A percentile compares a stretch with the other conserved stretches of the same genome.
Conservation (phyloP, 2,113 vertebrate species). For the Nanorana parkeri region DNA sequence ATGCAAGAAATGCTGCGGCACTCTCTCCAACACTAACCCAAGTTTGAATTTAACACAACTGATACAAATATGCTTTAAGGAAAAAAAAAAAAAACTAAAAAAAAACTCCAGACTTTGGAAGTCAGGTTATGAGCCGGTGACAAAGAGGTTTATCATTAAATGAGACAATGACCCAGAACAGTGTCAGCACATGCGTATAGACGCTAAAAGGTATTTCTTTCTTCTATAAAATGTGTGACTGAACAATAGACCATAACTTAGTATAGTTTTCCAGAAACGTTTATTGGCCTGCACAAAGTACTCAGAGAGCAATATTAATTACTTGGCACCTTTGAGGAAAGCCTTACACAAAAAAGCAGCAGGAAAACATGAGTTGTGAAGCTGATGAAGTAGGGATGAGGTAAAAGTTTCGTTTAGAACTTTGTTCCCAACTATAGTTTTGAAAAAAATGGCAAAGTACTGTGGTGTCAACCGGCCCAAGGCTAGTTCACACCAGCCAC, state of each 20-base stretch:
- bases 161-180: slow-evolving; percentile 17
- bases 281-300: too few relatives aligned
- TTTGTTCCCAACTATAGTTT: too few relatives aligned
- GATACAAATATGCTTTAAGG: too few relatives aligned
- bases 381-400: not conserved
- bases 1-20: too few relatives aligned
- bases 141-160: not conserved
- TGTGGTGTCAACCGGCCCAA: too few relatives aligned
- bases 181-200: not conserved
- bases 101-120: not conserved
- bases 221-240: slow-evolving; percentile 18
- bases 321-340: not conserved
- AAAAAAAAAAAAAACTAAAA: not conserved
- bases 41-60: too few relatives aligned
- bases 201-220: not conserved
- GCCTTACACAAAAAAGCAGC: not conserved
- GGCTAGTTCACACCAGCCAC: too few relatives aligned
- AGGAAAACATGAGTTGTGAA: not conserved
- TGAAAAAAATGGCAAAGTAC: too few relatives aligned
- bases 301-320: not conserved
- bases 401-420: too few relatives aligned
- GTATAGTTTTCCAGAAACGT: not conserved
- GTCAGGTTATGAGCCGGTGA: not conserved
- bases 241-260: slow-evolving; percentile 8
- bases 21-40: too few relatives aligned